These are phyloP conservation scores for Laupala kohalensis DNA, from an alignment of 1,140 invertebrate species.

Conservation along the genomic window DNA sequence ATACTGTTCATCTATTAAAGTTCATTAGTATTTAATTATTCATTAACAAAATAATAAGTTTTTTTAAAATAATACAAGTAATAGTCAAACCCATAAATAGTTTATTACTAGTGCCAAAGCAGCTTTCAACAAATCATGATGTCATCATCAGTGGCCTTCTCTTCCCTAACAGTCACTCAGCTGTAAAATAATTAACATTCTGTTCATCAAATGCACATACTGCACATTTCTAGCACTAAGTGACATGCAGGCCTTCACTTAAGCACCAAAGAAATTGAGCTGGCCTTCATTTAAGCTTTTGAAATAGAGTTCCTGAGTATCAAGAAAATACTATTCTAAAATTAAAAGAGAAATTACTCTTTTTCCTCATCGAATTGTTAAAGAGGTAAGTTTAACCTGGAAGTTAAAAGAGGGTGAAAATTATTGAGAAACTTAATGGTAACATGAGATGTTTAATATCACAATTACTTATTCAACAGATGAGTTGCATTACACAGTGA, in stretches of 20 bases:
- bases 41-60: no score
- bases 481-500: neutral
- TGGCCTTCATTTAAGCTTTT: neutral
- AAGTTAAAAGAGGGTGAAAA: neutral
- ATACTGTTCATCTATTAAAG: no score
- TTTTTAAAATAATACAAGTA: no score
- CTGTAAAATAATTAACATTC: no score
- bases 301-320: neutral
- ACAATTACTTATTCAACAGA: neutral
- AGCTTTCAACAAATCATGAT: no score
- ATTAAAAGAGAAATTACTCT: neutral
- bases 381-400: neutral
- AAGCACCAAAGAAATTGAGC: neutral
- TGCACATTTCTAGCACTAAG: neutral
- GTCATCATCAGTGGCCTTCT: no score
- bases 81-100: no score
- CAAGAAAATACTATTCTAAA: neutral
- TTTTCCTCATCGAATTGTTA: neutral
- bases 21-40: no score
- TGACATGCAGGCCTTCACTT: neutral
- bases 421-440: neutral
- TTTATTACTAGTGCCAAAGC: no score
- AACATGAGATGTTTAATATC: neutral
- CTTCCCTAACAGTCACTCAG: no score
- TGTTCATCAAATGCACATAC: neutral